Base-by-base conservation (phyloP, 1,140 invertebrate genomes). In the Diorhabda elongata region DNA sequence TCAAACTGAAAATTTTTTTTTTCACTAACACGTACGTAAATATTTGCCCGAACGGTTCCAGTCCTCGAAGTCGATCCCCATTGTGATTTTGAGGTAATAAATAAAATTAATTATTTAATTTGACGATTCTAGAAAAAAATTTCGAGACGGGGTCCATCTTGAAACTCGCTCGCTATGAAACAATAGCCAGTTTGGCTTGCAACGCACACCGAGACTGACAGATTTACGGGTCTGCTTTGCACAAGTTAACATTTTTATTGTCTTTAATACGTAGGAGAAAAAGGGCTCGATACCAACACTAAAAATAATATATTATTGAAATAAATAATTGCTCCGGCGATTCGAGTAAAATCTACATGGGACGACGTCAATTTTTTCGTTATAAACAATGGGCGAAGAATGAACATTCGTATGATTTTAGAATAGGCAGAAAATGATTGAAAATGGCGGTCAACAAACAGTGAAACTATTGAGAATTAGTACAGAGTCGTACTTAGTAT, bases 161-260 rank as follows among this genome's bases (percentile, higher is more conserved):
- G 52, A 65, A 63, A 66, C 61, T n/a, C 64, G 63, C 70, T 72
- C 61, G 70, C 71, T 71, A 74, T 70, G 69, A 70, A 76, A 76
- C 75, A 76, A 76, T 76, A 73, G 75, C 74, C 73, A 75, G 72
- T 76, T 75, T 73, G 67, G 69, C 65, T 58, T 67, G 70, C 47
- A 70, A 66, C 44, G 63, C 65, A 70, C 65, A 70, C 64, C 59
- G 47, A 64, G 47, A 9, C 61, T 67, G 71, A 71, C 69, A 67
- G 71, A 76, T 76, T 76, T 76, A 76, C 74, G 58, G 70, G 6
- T 68, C 65, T 67, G 65, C 65, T 74, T 73, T 76, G 71, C 73
- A 71, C 73, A 76, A 64, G 56, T 73, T 76, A 75, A 71, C 75
- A 76, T 75, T 74, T 76, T 76, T 73, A 76, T 76, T 76, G 75